Evolutionary conservation across 2,888 invertebrate genomes (phyloP), one percentile per base, ranked within the genome.

Genomic region (Plagodis dolabraria): DNA sequence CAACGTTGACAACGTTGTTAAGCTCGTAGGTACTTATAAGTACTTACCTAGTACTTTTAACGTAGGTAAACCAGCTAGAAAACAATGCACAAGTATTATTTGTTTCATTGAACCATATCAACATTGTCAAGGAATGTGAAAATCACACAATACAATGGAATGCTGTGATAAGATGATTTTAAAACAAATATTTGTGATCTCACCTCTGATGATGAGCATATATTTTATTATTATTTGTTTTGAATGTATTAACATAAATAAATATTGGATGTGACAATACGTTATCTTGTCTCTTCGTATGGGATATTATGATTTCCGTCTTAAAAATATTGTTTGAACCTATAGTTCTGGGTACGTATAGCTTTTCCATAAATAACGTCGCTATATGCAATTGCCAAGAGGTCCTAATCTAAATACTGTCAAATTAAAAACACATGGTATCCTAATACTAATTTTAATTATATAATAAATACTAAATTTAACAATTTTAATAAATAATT

Each of bases 151-250:
- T 22, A 22, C 22, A 22, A 65, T 5, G 80, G 78, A 79, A 83
- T 82, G 76, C 67, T 64, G 60, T 69, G 77, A 80, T 80, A 78
- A 68, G 64, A 67, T 62, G 33, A 63, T 63, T 22, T 40, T 42
- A 52, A 35, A 60, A 62, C 51, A 52, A 65, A 64, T 52, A 60
- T 63, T 60, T 61, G 22, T 49, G 46, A 53, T 47, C 10, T 42
- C 53, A 45, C 10, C 42, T 59, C 33, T 22, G 33, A 45, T 38
- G 53, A 48, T 40, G 36, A 7, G 51, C 49, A 52, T 44, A 45
- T 52, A 35, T 53, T 45, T 52, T n/a, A 34, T 46, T 33, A 46
- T 9, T 51, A 51, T 48, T 35, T 57, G 43, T 43, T 11, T 47
- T 50, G 42, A 53, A 47, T 57, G 35, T 8, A 56, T 57, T 56